Evolutionary conservation across 2,888 invertebrate genomes (phyloP).

Genomic region (Mesochorus sp.): DNA sequence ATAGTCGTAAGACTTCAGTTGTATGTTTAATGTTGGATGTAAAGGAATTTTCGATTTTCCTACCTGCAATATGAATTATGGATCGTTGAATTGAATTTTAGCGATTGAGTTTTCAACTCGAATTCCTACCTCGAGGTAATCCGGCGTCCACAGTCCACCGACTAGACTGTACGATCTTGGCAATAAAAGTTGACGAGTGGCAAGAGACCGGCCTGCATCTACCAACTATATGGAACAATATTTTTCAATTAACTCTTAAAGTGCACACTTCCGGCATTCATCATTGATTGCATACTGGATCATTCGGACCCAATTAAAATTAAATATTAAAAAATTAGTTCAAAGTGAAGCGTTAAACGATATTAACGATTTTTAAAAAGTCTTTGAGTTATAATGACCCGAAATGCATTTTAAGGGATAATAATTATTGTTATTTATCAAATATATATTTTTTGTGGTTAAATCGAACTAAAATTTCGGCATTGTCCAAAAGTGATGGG

Average conservation of each 20-base stretch:
- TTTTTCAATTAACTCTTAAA: background rate
- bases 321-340: too few species aligned
- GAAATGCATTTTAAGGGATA: background rate
- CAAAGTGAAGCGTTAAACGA: too few species aligned
- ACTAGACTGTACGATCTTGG: constrained; percentile 69
- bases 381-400: background rate
- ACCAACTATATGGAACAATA: constrained; percentile 16
- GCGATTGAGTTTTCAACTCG: constrained; percentile 19
- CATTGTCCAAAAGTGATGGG: background rate
- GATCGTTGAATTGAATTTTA: constrained; percentile 10
- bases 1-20: constrained; percentile 92
- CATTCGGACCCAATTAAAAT: background rate
- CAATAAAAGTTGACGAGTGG: background rate
- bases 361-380: too few species aligned
- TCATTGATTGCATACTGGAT: background rate
- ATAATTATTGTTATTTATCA: background rate
- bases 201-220: constrained; percentile 19
- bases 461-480: background rate
- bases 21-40: constrained; percentile 89
- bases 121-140: constrained; percentile 87
- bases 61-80: constrained; percentile 24
- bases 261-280: too few species aligned
- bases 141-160: constrained; percentile 90
- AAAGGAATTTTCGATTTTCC: constrained; percentile 86
- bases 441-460: constrained; percentile 7